These are phyloP conservation scores for Phylloscopus whistleri DNA, from an alignment of 2,113 vertebrate genomes.

Conservation along the genomic window DNA sequence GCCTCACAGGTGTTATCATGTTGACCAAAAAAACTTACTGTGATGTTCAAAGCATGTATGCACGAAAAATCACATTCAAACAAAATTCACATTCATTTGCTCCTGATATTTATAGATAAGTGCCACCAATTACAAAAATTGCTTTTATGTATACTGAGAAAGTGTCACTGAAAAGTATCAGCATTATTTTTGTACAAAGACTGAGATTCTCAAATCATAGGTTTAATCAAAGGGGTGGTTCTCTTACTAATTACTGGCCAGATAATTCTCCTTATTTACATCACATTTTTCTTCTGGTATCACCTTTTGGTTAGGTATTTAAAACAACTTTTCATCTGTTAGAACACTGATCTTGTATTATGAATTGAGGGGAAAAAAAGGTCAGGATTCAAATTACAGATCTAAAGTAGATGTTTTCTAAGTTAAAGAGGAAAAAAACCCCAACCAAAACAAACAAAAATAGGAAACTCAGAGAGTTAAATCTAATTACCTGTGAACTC, in stretches of 20 bases:
- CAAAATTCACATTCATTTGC: not conserved
- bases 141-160: not conserved
- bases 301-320: not conserved
- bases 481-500: not conserved
- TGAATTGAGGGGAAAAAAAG: fast-evolving
- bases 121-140: not conserved
- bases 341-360: not conserved
- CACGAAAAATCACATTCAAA: not conserved
- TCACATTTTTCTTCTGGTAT: not conserved
- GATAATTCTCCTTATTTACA: not conserved
- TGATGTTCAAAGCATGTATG: not conserved
- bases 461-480: not conserved
- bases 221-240: not conserved
- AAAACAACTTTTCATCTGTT: not conserved
- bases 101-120: not conserved
- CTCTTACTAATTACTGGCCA: not conserved
- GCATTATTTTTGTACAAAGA: not conserved
- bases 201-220: not conserved
- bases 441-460: not conserved
- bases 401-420: not conserved
- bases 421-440: not conserved
- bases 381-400: not conserved
- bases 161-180: not conserved
- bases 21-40: not conserved
- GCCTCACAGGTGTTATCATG: not conserved